Conservation (phyloP, 2,113 vertebrate genomes). For the Cynocephalus volans region DNA sequence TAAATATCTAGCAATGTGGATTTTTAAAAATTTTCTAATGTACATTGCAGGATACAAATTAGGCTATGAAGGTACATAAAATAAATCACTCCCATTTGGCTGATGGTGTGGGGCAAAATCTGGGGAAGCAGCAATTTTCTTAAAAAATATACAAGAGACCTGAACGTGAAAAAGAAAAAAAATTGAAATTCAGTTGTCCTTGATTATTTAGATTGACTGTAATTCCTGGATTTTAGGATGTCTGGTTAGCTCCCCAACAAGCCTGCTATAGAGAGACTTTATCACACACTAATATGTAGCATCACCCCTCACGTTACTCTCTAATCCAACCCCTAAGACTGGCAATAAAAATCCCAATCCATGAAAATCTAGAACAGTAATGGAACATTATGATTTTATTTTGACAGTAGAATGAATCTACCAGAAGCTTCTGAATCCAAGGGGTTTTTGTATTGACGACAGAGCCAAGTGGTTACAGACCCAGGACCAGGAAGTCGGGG, state of each 20-base stretch:
- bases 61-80: not conserved
- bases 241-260: not conserved
- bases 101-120: not conserved
- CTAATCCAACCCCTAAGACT: not conserved
- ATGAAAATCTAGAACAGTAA: slow-evolving; percentile 12
- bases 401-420: slow-evolving; percentile 21
- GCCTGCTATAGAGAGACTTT: not conserved
- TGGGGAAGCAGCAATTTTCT: not conserved
- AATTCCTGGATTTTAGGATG: not conserved
- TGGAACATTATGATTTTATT: not conserved
- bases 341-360: not conserved
- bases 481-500: not conserved
- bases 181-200: not conserved
- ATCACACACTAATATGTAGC: not conserved
- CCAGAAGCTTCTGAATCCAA: not conserved
- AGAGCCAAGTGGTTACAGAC: not conserved
- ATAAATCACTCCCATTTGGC: not conserved
- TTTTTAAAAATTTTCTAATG: not conserved
- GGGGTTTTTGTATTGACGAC: not conserved
- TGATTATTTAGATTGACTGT: not conserved
- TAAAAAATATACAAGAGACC: slow-evolving; percentile 45
- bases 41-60: not conserved
- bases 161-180: not conserved
- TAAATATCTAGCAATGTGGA: not conserved
- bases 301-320: not conserved